Percentiles rank a stretch among this genome's conserved stretches.
These are phyloP conservation scores for Scomber colias DNA, from an alignment of 2,113 vertebrate genomes.

Conservation along the genomic window DNA sequence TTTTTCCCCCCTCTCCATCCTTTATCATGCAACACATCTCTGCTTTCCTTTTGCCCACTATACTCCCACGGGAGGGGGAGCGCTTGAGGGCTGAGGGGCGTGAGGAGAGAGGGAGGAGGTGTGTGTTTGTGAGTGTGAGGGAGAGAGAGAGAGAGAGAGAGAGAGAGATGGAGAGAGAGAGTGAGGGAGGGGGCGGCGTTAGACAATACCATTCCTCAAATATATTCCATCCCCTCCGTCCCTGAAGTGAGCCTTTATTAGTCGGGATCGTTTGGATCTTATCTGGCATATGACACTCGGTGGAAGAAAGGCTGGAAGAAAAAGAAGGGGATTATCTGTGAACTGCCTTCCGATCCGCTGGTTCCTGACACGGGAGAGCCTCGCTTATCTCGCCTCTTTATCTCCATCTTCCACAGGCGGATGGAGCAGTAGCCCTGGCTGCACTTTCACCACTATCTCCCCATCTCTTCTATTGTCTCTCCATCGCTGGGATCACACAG, in stretches of 20 bases:
- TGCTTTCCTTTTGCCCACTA: constrained; percentile 73
- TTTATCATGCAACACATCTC: constrained; percentile 74
- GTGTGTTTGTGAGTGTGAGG: constrained; percentile 25
- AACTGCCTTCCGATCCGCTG: constrained; percentile 55
- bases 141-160: constrained; percentile 25
- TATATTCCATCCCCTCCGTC: constrained; percentile 81
- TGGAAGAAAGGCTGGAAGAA: constrained; percentile 47
- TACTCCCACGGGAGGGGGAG: constrained; percentile 73
- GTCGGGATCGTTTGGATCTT: constrained; percentile 79
- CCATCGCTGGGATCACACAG: constrained; percentile 34
- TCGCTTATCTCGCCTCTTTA: constrained; percentile 57
- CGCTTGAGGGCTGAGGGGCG: constrained; percentile 75
- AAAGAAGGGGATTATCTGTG: constrained; percentile 63
- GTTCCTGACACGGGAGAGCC: constrained; percentile 61
- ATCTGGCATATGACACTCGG: constrained; percentile 73
- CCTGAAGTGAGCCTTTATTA: constrained; percentile 83
- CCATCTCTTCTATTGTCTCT: constrained; percentile 88
- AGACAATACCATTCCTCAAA: constrained; percentile 85
- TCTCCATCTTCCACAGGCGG: constrained; percentile 66
- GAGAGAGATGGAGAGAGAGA: constrained; percentile 36
- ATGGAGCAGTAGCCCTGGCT: constrained; percentile 70
- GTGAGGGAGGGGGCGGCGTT: constrained; percentile 73
- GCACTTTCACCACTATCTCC: constrained; percentile 76
- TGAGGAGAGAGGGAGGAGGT: constrained; percentile 57
- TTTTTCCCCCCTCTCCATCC: constrained; percentile 18